Evolutionary conservation across 2,113 vertebrate genomes (phyloP), one percentile per base, ranked within the genome.

Genomic region (Cheirogaleus medius): DNA sequence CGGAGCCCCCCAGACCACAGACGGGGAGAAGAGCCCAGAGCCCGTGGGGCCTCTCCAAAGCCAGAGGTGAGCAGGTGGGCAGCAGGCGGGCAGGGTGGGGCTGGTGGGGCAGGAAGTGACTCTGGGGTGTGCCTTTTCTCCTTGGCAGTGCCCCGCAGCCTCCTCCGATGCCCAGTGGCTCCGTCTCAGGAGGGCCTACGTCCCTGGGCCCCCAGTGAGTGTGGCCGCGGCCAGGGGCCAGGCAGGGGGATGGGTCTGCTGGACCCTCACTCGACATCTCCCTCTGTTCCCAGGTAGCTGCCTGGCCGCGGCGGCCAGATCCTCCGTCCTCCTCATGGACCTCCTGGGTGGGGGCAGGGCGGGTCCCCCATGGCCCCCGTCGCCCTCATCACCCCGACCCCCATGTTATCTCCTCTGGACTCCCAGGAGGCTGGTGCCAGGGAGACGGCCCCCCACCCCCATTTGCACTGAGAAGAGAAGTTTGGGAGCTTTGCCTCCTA

Each of bases 401-500:
- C 76, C 27, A 8, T 3, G 25, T 56, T 32, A 49, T 83, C 39
- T 93, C 84, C 76, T 87, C 88, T 94, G 95, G 91, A 63, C 81
- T 96, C 91, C 97, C 83, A 29, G 63, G 85, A 96, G 96, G 81
- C 94, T 64, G 95, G 83, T 54, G 66, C 88, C 93, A 56, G 86
- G 93, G 97, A 96, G 88, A 87, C 47, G n/a, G 88, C 49, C 68
- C 76, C 86, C 93, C 42, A n/a, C 58, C 95, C 95, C 96, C 49
- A 69, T 94, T 96, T 97, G 98, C 96, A 98, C 98, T 97, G 97
- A 97, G 77, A 89, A 96, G 90, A 95, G 63, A 73, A 58, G 73
- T 49, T 87, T 76, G 0, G 52, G 97, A 96, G 97, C 63, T 58
- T 44, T 68, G 56, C 58, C 88, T 92, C 97, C 90, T 56, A 52